Evolutionary conservation across 1,140 invertebrate genomes (phyloP).

Genomic region (Hycleus phaleratus): DNA sequence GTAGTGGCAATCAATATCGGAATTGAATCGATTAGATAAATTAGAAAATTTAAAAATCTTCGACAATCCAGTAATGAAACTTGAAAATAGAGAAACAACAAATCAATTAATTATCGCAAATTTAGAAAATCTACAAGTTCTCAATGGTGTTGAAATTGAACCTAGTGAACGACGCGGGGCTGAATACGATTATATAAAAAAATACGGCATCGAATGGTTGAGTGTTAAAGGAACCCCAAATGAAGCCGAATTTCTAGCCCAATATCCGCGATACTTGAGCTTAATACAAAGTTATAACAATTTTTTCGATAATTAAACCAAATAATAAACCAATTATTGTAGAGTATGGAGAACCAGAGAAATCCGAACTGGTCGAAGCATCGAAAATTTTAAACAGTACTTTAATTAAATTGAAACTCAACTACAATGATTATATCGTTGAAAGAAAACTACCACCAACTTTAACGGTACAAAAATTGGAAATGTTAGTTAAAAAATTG

Average conservation of each 20-base stretch:
- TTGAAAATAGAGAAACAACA: conserved; percentile 58
- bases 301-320: neutral
- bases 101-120: conserved; percentile 69
- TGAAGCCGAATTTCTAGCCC: conserved; percentile 52
- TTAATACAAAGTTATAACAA: conserved; percentile 43
- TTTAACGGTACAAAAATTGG: conserved; percentile 77
- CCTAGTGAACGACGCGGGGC: conserved; percentile 67
- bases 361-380: conserved; percentile 55
- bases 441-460: conserved; percentile 66
- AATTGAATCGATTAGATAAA: conserved; percentile 69
- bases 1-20: conserved; percentile 71
- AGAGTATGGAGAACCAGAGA: conserved; percentile 75
- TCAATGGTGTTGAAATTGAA: conserved; percentile 62
- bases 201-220: conserved; percentile 66
- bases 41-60: conserved; percentile 65
- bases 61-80: conserved; percentile 63
- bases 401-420: conserved; percentile 56
- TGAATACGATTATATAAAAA: conserved; percentile 82
- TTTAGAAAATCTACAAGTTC: conserved; percentile 54
- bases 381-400: conserved; percentile 61
- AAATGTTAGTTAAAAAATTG: conserved; percentile 60
- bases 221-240: conserved; percentile 39
- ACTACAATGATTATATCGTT: conserved; percentile 46
- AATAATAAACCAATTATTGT: conserved; percentile 38
- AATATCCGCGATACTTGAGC: conserved; percentile 66